These are phyloP conservation scores for Aptenodytes patagonicus DNA, from an alignment of 2,113 vertebrate species.

Conservation along the genomic window DNA sequence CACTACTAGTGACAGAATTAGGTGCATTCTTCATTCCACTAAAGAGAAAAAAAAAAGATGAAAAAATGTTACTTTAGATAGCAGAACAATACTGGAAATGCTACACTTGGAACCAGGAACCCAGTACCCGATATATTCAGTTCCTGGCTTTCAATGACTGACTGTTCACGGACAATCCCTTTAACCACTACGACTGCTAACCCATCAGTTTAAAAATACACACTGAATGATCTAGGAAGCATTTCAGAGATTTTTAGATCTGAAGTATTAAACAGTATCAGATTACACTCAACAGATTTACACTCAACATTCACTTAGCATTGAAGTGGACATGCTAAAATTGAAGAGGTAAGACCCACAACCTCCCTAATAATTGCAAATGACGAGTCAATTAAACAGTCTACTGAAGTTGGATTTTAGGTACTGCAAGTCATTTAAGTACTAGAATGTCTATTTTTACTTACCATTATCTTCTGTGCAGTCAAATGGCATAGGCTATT, in stretches of 20 bases:
- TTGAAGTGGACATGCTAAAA: not conserved
- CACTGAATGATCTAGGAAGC: not conserved
- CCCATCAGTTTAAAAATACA: not conserved
- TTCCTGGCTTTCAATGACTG: not conserved
- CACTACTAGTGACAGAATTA: not conserved
- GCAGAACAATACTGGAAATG: not conserved
- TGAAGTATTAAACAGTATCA: not conserved
- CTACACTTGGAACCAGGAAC: not conserved
- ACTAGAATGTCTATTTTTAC: not conserved
- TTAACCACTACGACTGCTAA: not conserved
- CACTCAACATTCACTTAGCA: not conserved
- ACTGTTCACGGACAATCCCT: not conserved
- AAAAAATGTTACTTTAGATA: not conserved
- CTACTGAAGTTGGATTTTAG: not conserved
- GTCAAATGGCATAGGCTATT: not conserved
- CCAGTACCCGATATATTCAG: not conserved
- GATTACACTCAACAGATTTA: not conserved
- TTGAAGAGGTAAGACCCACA: not conserved
- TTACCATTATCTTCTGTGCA: constrained; percentile 13
- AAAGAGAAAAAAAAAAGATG: not conserved
- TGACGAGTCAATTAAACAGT: not conserved
- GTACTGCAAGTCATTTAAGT: not conserved
- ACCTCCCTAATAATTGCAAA: not conserved
- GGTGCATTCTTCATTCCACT: not conserved
- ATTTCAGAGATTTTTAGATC: not conserved